Conservation (phyloP, 2,888 invertebrate species). For the Meiosimyza platycephala region DNA sequence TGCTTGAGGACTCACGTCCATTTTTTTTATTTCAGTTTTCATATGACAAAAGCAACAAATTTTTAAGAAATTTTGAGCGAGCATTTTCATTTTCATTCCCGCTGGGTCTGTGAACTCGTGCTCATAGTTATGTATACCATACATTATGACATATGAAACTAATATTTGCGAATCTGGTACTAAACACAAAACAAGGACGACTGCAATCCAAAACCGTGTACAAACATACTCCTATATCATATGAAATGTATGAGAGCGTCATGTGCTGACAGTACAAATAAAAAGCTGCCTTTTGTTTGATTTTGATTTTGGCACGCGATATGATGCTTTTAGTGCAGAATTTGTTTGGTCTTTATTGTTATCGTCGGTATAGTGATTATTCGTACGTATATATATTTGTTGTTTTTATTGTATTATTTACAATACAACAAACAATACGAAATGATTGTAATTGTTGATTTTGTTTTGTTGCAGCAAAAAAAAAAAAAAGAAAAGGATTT, state of each 20-base stretch:
- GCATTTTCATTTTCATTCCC: too few relatives aligned
- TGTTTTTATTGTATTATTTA: slow-evolving; percentile 7
- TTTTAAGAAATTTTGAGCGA: too few relatives aligned
- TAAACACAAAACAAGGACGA: not conserved
- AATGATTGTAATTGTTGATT: slow-evolving; percentile 44
- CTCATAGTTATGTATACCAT: not conserved
- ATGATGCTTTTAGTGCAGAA: slow-evolving; percentile 53
- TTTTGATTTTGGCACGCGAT: slow-evolving; percentile 58
- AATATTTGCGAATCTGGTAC: slow-evolving; percentile 17
- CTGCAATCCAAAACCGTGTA: not conserved
- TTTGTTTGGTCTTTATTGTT: slow-evolving; percentile 40
- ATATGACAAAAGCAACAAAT: too few relatives aligned
- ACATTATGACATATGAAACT: slow-evolving; percentile 17
- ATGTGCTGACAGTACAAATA: slow-evolving; percentile 26
- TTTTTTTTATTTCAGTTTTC: too few relatives aligned
- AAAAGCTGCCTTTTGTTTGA: slow-evolving; percentile 23
- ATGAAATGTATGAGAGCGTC: too few relatives aligned
- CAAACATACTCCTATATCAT: too few relatives aligned
- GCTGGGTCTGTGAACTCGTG: too few relatives aligned
- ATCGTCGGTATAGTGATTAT: slow-evolving; percentile 39
- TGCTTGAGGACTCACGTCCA: too few relatives aligned
- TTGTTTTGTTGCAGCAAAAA: slow-evolving; percentile 52
- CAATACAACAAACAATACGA: slow-evolving; percentile 16
- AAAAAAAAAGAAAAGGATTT: slow-evolving; percentile 35
- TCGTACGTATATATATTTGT: not conserved